These are phyloP conservation scores for Chlorospingus flavigularis DNA, from an alignment of 2,797 vertebrate species.

Conservation along the genomic window DNA sequence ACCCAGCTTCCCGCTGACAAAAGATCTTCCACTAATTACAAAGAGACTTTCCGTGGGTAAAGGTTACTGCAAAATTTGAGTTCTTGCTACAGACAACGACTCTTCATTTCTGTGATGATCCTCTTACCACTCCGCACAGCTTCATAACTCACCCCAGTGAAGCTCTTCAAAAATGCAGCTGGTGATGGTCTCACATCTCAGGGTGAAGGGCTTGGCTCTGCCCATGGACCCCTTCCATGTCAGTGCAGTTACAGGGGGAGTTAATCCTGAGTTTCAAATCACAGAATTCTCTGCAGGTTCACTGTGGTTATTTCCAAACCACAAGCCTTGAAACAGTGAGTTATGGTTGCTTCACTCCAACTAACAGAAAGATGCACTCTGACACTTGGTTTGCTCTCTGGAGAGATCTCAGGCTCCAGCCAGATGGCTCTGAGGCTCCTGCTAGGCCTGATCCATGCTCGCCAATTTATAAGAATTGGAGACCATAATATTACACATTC, in stretches of 20 bases:
- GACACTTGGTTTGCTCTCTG: conserved; percentile 24
- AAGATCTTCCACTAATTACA: not conserved
- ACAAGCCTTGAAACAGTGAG: not conserved
- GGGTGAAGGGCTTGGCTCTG: not conserved
- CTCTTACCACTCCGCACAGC: not conserved
- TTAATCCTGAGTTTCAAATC: not conserved
- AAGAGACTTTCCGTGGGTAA: not conserved
- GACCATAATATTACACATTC: not conserved
- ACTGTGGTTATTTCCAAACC: not conserved
- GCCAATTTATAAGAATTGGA: not conserved
- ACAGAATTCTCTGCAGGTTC: not conserved
- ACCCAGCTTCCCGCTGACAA: not conserved
- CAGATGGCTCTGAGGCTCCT: not conserved
- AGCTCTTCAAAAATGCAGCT: not conserved
- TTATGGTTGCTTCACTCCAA: not conserved
- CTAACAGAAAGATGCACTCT: not conserved
- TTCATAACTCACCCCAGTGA: not conserved
- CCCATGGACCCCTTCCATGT: not conserved
- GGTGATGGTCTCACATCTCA: not conserved
- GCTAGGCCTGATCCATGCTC: not conserved
- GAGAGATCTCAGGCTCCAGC: not conserved
- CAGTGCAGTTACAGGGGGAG: not conserved
- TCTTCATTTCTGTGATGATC: not conserved
- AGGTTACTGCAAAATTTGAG: not conserved
- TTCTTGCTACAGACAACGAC: not conserved